Evolutionary conservation across 2,888 invertebrate species (phyloP).

Genomic region (Pseudoips prasinana): DNA sequence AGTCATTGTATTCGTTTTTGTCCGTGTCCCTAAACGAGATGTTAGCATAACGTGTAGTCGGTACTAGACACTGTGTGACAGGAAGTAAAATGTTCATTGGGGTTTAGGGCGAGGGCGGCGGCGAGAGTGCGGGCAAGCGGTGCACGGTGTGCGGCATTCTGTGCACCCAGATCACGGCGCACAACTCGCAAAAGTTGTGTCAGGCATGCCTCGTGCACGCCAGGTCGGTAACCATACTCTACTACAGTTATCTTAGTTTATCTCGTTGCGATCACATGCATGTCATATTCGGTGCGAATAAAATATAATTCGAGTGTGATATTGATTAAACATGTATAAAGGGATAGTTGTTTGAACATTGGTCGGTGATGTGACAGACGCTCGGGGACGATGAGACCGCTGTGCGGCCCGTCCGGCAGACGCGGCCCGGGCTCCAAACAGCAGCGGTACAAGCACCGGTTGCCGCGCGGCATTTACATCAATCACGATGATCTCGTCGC

Average conservation of each 20-base stretch:
- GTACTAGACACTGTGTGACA: conserved; percentile 40
- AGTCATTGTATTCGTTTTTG: conserved; percentile 43
- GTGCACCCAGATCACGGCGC: conserved; percentile 75
- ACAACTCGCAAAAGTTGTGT: conserved; percentile 79
- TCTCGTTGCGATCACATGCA: conserved; percentile 43
- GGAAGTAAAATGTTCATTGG: conserved; percentile 71
- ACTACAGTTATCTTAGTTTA: conserved; percentile 34
- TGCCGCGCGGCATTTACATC: conserved; percentile 98
- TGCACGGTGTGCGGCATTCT: conserved; percentile 79
- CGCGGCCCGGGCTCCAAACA: conserved; percentile 78
- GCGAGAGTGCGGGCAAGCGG: conserved; percentile 68
- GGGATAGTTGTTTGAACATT: conserved; percentile 58
- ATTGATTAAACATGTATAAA: conserved; percentile 29
- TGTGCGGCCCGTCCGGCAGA: conserved; percentile 86
- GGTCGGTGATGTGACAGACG: conserved; percentile 84
- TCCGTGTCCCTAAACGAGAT: conserved; percentile 36
- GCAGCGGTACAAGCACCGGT: conserved; percentile 88
- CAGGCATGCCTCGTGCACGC: conserved; percentile 83
- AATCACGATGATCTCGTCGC: conserved; percentile 98
- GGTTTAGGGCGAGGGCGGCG: conserved; percentile 77
- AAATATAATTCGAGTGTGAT: conserved; percentile 38
- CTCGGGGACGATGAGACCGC: conserved; percentile 90
- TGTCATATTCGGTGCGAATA: conserved; percentile 37
- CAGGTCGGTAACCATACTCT: conserved; percentile 73
- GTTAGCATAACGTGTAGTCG: conserved; percentile 26